A percentile compares a stretch with the other conserved stretches of the same genome.
These are phyloP conservation scores for Platynereis dumerilii DNA, from an alignment of 2,888 invertebrate species.

Conservation along the genomic window DNA sequence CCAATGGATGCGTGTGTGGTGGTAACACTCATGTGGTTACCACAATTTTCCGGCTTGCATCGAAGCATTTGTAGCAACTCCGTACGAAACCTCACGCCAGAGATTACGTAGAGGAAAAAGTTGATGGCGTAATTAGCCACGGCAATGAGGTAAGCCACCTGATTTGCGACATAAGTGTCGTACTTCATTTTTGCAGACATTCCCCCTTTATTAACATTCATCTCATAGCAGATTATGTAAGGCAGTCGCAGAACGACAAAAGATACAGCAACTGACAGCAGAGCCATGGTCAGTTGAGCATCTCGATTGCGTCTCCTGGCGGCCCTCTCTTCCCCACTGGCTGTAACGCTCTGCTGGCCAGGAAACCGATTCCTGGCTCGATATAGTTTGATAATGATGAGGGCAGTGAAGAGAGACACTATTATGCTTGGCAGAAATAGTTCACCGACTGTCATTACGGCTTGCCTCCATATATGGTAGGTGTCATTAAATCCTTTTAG, in stretches of 20 bases:
- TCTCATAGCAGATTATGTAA: not conserved
- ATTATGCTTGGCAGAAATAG: not conserved
- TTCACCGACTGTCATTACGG: not conserved
- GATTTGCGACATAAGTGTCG: not conserved
- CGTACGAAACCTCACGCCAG: not conserved
- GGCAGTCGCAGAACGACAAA: not conserved
- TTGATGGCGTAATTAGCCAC: constrained; percentile 1
- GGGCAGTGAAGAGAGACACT: not conserved
- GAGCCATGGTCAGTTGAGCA: not conserved
- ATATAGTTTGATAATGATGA: not conserved
- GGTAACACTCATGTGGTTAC: too few species aligned
- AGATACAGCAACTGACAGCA: not conserved
- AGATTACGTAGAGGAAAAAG: constrained; percentile 3
- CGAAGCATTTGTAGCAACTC: not conserved
- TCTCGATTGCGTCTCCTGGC: not conserved
- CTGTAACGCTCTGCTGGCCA: not conserved
- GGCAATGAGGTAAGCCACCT: not conserved
- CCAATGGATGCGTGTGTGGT: too few species aligned
- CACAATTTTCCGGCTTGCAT: not conserved
- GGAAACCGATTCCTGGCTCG: not conserved
- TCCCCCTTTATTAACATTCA: too few species aligned
- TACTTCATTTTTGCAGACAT: not conserved
- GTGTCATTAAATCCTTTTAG: too few species aligned
- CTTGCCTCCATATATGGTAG: not conserved
- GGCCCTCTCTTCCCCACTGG: not conserved